These are phyloP conservation scores for Argyresthia goedartella DNA, from an alignment of 2,888 invertebrate species.

Conservation along the genomic window DNA sequence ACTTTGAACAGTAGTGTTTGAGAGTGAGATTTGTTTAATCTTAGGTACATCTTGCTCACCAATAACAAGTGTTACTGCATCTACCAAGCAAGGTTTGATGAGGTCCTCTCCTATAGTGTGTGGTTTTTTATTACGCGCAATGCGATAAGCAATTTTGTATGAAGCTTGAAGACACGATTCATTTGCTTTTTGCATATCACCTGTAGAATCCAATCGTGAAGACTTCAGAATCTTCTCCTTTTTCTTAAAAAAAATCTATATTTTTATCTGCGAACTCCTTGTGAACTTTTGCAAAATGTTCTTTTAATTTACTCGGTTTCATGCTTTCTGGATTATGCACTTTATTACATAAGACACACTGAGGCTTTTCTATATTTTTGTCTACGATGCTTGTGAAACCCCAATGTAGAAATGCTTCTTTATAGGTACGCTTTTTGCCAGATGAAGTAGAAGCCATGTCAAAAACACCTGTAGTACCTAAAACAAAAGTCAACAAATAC, in stretches of 20 bases:
- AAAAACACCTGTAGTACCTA: slow-evolving; percentile 7
- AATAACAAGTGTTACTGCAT: not conserved
- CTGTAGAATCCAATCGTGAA: slow-evolving; percentile 13
- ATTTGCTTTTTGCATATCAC: slow-evolving; percentile 12
- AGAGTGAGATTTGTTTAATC: slow-evolving; percentile 5
- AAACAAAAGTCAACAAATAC: slow-evolving; percentile 3
- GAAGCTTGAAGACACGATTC: slow-evolving; percentile 15
- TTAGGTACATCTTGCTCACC: no score
- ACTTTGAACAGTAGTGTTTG: slow-evolving; percentile 8
- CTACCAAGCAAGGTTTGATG: slow-evolving; percentile 10
- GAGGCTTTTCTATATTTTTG: slow-evolving; percentile 16
- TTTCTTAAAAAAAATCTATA: slow-evolving; percentile 13
- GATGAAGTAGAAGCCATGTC: slow-evolving; percentile 8
- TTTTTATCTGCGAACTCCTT: slow-evolving; percentile 15
- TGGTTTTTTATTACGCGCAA: slow-evolving; percentile 8
- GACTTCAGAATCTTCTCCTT: slow-evolving; percentile 13
- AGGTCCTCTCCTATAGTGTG: slow-evolving; percentile 10
- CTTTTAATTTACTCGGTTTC: slow-evolving; percentile 18
- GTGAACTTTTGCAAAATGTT: slow-evolving; percentile 16
- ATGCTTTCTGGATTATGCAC: slow-evolving; percentile 17
- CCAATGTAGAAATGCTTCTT: slow-evolving; percentile 15
- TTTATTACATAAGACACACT: slow-evolving; percentile 17
- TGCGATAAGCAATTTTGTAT: slow-evolving; percentile 14
- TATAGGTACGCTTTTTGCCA: slow-evolving; percentile 12
- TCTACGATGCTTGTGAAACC: slow-evolving; percentile 14